Evolutionary conservation across 2,113 vertebrate genomes (phyloP), one percentile per base, ranked within the genome.

Genomic region (Campylorhamphus procurvoides): DNA sequence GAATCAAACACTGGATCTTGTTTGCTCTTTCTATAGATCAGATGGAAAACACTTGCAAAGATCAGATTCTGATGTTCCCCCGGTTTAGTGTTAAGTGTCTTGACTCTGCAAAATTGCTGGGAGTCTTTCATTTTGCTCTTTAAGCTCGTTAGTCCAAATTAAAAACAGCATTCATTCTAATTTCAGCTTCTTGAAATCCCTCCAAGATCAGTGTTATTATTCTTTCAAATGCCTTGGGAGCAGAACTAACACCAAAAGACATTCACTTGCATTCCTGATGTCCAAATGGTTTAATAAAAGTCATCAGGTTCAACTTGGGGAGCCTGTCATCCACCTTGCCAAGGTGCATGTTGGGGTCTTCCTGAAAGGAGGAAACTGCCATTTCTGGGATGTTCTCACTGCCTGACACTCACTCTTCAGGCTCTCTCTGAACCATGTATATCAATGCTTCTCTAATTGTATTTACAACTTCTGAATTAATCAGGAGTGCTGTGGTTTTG

Each of bases 111-210:
- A 79, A 96, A 95, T 93, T 92, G 80, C 93, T 89, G 3, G 1
- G 81, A 96, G 87, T 63, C 89, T 96, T 97, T 96, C 87, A 96
- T 96, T 94, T 93, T 90, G 93, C 93, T 96, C 95, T 96, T 97
- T 95, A 76, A 90, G 89, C 89, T 97, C 84, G 29, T 97, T 96
- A 96, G 95, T 62, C 82, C 87, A 96, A 95, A 96, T 97, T 95
- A 97, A 95, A 97, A 95, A 47, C 94, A 91, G 94, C 94, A 94
- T 96, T 96, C 94, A 95, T 95, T 91, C 95, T 93, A 91, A 96
- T 96, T 94, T 87, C 95, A 95, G 94, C 92, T 89, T 81, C 91
- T 89, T 96, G 94, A 96, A 95, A 93, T 69, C 46, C 91, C 93
- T 96, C 94, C 94, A 96, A 94, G 90, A 96, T 76, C 93, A 93